Percentiles rank a stretch among this genome's conserved stretches.
phyloP scores from a whole-genome alignment of 1,140 invertebrate species.

The Phymorhynchus buccinoides region DNA sequence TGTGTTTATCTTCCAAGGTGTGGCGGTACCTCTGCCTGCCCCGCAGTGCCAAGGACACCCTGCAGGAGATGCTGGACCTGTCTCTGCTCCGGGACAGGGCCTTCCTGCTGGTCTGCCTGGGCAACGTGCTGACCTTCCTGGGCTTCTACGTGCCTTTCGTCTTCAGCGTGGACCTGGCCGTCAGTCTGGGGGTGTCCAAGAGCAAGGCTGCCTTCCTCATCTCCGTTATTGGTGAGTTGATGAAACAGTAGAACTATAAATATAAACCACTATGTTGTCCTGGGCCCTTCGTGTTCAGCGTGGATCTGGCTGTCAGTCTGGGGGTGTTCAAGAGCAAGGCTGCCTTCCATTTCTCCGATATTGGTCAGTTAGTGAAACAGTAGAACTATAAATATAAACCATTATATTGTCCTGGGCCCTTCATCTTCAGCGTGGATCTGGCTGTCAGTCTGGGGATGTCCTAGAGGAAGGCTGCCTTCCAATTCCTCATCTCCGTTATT shows the following conservation, averaged over 20 bases:
- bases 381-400: too few species aligned
- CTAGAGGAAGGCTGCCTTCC: constrained; percentile 59
- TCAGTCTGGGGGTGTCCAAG: constrained; percentile 79
- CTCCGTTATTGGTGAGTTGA: constrained; percentile 69
- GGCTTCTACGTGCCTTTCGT: constrained; percentile 97
- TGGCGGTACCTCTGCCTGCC: constrained; percentile 78
- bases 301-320: constrained; percentile 86
- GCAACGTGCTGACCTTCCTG: constrained; percentile 94
- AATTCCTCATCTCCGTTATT: constrained; percentile 70
- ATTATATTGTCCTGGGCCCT: too few species aligned
- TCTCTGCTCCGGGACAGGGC: constrained; percentile 80
- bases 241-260: too few species aligned
- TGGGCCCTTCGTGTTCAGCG: constrained; percentile 94
- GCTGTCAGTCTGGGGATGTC: constrained; percentile 82
- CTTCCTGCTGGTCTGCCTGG: constrained; percentile 83
- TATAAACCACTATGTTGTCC: too few species aligned
- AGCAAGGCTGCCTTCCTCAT: constrained; percentile 66
- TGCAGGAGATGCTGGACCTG: constrained; percentile 91
- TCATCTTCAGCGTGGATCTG: constrained; percentile 91
- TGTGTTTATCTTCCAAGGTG: not conserved
- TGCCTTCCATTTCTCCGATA: constrained; percentile 69
- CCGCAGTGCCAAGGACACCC: constrained; percentile 78
- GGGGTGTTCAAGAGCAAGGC: constrained; percentile 74
- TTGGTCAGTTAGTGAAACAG: constrained; percentile 70
- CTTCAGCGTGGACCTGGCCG: constrained; percentile 89